phyloP scores from a whole-genome alignment of 2,113 vertebrate genomes.

The Callorhinus ursinus region DNA sequence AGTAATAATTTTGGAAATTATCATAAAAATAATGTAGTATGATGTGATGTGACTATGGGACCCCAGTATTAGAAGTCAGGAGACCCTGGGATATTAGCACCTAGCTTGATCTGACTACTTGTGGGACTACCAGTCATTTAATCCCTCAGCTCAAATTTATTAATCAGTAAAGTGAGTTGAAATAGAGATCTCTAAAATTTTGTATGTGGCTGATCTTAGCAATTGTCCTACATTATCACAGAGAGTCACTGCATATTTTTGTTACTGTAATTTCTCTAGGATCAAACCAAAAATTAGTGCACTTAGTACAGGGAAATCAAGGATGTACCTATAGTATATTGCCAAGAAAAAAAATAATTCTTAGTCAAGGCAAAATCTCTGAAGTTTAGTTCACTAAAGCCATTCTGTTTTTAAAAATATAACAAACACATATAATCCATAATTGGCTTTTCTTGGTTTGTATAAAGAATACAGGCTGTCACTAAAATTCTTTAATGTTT shows the following conservation, averaged over 20 bases:
- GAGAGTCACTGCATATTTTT: background rate
- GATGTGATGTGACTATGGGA: background rate
- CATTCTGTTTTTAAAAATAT: background rate
- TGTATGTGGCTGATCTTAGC: background rate
- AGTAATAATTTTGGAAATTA: background rate
- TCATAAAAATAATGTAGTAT: background rate
- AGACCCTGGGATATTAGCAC: background rate
- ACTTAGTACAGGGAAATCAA: background rate
- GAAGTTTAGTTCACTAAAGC: background rate
- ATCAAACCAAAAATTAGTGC: background rate
- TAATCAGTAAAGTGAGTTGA: background rate
- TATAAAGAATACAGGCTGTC: background rate
- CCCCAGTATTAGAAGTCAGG: background rate
- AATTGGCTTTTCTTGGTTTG: background rate
- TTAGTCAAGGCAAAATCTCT: background rate
- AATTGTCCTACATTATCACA: background rate
- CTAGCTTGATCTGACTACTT: background rate
- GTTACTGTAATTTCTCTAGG: background rate
- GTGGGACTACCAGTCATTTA: background rate
- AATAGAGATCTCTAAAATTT: background rate
- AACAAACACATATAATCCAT: background rate
- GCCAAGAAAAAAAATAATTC: background rate
- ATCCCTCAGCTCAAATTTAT: background rate
- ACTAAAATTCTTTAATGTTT: background rate
- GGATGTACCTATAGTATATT: background rate